phyloP scores from a whole-genome alignment of 2,888 invertebrate genomes.

The Athalia rosae region DNA sequence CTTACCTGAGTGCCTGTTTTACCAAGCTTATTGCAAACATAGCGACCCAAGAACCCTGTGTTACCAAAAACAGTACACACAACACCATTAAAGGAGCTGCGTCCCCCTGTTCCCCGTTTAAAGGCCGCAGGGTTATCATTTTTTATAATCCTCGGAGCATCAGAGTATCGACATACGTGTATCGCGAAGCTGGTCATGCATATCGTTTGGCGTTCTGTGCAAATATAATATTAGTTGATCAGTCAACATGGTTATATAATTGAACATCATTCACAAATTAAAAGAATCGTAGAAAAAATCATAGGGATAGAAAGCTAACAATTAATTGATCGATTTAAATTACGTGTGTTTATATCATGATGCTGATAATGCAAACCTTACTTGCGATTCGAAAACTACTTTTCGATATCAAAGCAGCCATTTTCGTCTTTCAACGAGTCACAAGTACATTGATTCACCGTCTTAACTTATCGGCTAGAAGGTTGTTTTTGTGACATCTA shows the following conservation, averaged over 20 bases:
- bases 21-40: slow-evolving; percentile 92
- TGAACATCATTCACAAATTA: neutral
- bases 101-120: slow-evolving; percentile 91
- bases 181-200: slow-evolving; percentile 51
- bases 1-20: slow-evolving; percentile 85
- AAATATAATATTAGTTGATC: slow-evolving; percentile 13
- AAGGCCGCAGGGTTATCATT: slow-evolving; percentile 75
- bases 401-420: slow-evolving; percentile 63
- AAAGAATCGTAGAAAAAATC: neutral
- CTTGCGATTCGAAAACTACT: slow-evolving; percentile 56
- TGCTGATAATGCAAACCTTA: slow-evolving; percentile 53
- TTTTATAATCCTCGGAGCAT: slow-evolving; percentile 60
- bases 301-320: neutral
- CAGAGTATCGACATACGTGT: slow-evolving; percentile 62
- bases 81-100: slow-evolving; percentile 96
- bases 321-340: neutral
- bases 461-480: too few species aligned
- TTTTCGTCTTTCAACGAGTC: slow-evolving; percentile 47
- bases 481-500: too few species aligned
- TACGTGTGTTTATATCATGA: neutral
- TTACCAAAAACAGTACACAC: slow-evolving; percentile 99
- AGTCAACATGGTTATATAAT: slow-evolving; percentile 50
- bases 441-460: too few species aligned
- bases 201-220: slow-evolving; percentile 58
- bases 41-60: slow-evolving; percentile 91